Conservation (phyloP, 92 coral and sea anemone genomes). For the Heliopora coerulea region DNA sequence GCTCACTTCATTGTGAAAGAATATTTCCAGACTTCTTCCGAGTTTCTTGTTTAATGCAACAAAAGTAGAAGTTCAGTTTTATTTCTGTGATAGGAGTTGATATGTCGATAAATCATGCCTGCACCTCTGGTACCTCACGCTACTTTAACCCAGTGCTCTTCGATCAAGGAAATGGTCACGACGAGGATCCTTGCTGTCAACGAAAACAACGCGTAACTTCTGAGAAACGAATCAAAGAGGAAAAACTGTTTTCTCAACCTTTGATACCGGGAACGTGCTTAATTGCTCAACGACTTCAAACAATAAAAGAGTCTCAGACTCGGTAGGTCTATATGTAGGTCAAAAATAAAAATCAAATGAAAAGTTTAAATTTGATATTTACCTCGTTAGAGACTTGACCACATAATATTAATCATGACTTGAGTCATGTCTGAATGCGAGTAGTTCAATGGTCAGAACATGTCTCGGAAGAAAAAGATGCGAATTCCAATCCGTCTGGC, state of each 20-base stretch:
- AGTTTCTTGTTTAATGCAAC: too few relatives aligned
- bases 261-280: neutral
- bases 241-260: neutral
- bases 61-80: neutral
- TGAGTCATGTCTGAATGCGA: too few relatives aligned
- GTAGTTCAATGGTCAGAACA: too few relatives aligned
- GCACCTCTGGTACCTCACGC: neutral
- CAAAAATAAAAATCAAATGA: too few relatives aligned
- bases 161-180: neutral
- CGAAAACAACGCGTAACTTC: neutral
- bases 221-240: neutral
- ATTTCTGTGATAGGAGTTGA: neutral
- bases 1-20: too few relatives aligned
- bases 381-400: too few relatives aligned
- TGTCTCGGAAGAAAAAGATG: too few relatives aligned
- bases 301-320: neutral
- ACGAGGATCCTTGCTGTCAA: neutral
- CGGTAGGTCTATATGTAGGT: too few relatives aligned
- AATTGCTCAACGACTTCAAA: constrained; percentile 8
- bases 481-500: too few relatives aligned
- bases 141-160: neutral
- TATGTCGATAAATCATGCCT: neutral
- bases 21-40: too few relatives aligned
- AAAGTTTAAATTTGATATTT: too few relatives aligned
- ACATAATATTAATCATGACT: too few relatives aligned